Percentiles rank a stretch among this genome's conserved stretches.
Conservation (phyloP, 2,113 vertebrate species). For the Ondatra zibethicus region DNA sequence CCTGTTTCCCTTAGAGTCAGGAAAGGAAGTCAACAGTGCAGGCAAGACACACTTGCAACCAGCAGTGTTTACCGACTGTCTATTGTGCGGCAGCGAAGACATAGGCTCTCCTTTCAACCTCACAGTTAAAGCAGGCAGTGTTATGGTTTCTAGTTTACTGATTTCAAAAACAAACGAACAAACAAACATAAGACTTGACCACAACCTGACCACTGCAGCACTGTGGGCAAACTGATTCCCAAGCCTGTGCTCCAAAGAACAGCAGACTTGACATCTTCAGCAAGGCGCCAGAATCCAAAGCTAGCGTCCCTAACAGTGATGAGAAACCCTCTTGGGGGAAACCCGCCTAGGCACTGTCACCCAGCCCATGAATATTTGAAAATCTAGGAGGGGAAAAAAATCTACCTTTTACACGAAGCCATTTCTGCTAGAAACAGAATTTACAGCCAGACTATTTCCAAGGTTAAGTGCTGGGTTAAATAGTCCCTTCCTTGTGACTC, state of each 20-base stretch:
- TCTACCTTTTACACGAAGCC: conserved; percentile 5
- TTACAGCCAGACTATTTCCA: conserved; percentile 56
- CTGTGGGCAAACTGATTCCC: background rate
- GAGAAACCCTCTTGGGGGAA: background rate
- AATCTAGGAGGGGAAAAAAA: background rate
- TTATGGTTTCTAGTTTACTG: background rate
- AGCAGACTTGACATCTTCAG: background rate
- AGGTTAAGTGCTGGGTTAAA: conserved; percentile 62
- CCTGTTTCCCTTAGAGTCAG: background rate
- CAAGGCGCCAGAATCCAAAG: background rate
- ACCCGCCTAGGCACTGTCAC: background rate
- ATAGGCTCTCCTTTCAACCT: background rate
- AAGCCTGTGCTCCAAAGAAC: background rate
- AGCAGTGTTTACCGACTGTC: background rate
- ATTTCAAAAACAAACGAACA: background rate
- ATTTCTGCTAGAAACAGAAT: conserved; percentile 55
- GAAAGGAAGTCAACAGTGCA: background rate
- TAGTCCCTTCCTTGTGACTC: conserved; percentile 28
- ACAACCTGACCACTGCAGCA: background rate
- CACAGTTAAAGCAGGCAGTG: background rate
- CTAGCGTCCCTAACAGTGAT: background rate
- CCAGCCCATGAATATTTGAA: background rate
- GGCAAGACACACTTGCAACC: background rate
- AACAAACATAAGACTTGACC: background rate
- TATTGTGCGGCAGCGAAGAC: background rate